Base-by-base conservation (phyloP, 2,113 vertebrate species). In the Mixornis gularis region DNA sequence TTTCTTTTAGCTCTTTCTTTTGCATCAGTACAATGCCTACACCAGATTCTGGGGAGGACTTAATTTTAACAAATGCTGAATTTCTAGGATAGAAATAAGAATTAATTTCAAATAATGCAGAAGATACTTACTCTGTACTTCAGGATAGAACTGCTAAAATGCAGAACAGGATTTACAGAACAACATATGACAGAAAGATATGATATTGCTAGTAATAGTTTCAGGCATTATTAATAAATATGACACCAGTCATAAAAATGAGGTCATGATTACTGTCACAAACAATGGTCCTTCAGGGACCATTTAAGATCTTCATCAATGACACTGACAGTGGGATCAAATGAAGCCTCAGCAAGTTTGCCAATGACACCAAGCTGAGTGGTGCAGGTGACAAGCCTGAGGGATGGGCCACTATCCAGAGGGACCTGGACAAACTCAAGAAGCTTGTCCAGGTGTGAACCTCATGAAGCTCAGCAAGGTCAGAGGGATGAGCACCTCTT, bases 251-350 rank as follows among this genome's bases (percentile, higher is more conserved):
- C 38, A 76, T 16, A 64, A 79, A 88, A 76, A 71, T 2, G 17
- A 80, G 24, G 11, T 72, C 26, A 52, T 17, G 71, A 56, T 32
- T 49, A 71, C 58, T 26, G 56, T 13, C 46, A 64, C 34, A 49
- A 77, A 17, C 27, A 49, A 13, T 3, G 2, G 38, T 12, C 21
- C 25, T 32, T 59, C 17, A 19, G 18, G 36, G 26, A 38, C 40
- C 34, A 73, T 27, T 48, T 29, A 53, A 7, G 9, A 48, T 19
- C 65, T 29, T 53, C 18, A 69, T 14, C 43, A 43, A 3, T 36
- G 27, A 63, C 24, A 80, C 2, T 0, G 1, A 32, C 13, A 66
- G 46, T 2, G 9, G 14, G 36, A 85, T 10, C 2, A 0, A 77
- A 66, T 2, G 17, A 68, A 68, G 13, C 19, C 20, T 85, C 43